Evolutionary conservation across 2,113 vertebrate genomes (phyloP).

Genomic region (Psephotus haematonotus): DNA sequence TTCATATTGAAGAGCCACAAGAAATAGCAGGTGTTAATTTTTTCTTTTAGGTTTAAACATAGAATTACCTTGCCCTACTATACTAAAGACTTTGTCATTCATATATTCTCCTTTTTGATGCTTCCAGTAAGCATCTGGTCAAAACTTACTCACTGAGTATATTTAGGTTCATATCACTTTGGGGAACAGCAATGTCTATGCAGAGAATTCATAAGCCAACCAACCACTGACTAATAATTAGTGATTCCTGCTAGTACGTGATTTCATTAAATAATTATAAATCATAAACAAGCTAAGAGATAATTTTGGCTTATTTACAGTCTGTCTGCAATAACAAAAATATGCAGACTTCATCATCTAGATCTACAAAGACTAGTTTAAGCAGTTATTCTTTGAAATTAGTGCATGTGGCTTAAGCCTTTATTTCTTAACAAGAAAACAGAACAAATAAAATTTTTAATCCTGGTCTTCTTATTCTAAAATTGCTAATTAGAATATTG

Average conservation of each 20-base stretch:
- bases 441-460: neutral
- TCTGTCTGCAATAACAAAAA: neutral
- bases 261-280: neutral
- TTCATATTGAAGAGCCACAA: neutral
- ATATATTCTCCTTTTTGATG: neutral
- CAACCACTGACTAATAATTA: neutral
- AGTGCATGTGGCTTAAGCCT: neutral
- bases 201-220: neutral
- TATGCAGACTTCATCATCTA: neutral
- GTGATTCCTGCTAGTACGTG: neutral
- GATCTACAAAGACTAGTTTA: neutral
- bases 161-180: neutral
- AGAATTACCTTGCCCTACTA: neutral
- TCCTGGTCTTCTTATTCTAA: neutral
- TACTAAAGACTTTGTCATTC: neutral
- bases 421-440: neutral
- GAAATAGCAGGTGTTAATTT: neutral
- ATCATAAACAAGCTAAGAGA: neutral
- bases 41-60: neutral
- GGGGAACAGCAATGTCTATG: neutral
- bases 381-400: neutral
- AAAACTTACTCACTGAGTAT: neutral
- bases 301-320: neutral
- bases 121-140: neutral
- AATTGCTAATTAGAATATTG: neutral